These are phyloP conservation scores for Glyphotaelius pellucidus DNA, from an alignment of 2,888 invertebrate species.

Conservation along the genomic window DNA sequence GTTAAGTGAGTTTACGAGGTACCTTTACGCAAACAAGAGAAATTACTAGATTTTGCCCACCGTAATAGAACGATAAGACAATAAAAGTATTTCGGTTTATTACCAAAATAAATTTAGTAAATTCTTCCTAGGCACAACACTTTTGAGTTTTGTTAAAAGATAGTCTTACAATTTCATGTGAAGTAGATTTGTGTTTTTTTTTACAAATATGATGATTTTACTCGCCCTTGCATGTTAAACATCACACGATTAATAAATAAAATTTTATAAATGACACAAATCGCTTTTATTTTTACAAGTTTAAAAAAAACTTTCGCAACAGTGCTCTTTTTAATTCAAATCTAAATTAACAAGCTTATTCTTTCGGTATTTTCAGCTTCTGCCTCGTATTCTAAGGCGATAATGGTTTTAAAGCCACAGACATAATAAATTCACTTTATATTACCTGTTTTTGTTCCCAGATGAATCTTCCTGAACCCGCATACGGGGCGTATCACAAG, in stretches of 20 bases:
- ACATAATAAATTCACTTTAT: conserved; percentile 50
- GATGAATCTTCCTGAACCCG: conserved; percentile 25
- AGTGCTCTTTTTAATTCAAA: not conserved
- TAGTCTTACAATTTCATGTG: too few species aligned
- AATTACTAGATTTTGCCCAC: not conserved
- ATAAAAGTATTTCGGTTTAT: not conserved
- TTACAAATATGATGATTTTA: not conserved
- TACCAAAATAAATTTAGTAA: not conserved
- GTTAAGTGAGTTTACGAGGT: not conserved
- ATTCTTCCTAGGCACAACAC: not conserved
- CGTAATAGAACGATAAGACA: too few species aligned
- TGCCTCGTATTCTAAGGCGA: conserved; percentile 24
- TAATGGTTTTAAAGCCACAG: conserved; percentile 45
- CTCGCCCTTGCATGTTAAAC: too few species aligned
- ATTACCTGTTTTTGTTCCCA: conserved; percentile 47
- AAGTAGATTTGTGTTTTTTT: not conserved
- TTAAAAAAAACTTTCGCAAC: not conserved
- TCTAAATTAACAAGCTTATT: conserved; percentile 24
- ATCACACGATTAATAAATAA: too few species aligned
- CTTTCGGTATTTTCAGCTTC: conserved; percentile 31
- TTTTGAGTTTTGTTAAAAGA: too few species aligned
- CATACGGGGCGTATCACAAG: conserved; percentile 38
- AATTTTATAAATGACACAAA: not conserved
- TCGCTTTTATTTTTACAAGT: not conserved
- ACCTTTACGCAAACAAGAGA: not conserved